Percentiles rank a stretch among this genome's conserved stretches.
Conservation (phyloP, 2,113 vertebrate genomes). For the Oncorhynchus masou region DNA sequence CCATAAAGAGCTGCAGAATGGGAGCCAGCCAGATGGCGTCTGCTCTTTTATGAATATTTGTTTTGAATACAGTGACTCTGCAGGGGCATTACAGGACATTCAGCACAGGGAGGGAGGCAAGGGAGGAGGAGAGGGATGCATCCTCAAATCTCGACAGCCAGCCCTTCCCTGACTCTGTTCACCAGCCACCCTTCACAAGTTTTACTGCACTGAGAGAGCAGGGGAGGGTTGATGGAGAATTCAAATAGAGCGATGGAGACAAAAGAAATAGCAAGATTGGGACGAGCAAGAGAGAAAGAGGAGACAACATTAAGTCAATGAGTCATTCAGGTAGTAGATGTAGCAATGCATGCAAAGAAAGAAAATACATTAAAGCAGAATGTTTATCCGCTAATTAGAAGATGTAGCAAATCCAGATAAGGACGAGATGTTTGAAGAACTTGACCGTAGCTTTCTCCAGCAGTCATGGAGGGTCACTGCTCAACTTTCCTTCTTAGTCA, state of each 20-base stretch:
- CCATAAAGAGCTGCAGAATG: constrained; percentile 11
- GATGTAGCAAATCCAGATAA: too few relatives aligned
- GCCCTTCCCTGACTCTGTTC: constrained; percentile 1
- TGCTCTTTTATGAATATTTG: constrained; percentile 26
- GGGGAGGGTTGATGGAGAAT: too few relatives aligned
- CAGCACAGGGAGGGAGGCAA: neutral
- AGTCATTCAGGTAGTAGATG: too few relatives aligned
- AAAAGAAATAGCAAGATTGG: too few relatives aligned
- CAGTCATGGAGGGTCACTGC: too few relatives aligned
- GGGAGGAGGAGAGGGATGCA: neutral
- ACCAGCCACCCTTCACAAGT: constrained; percentile 1
- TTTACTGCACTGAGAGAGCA: neutral
- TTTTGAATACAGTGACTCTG: constrained; percentile 4
- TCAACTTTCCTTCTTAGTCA: neutral
- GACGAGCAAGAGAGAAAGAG: neutral
- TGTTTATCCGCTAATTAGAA: too few relatives aligned
- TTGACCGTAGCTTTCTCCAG: too few relatives aligned
- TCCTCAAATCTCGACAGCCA: constrained; percentile 3
- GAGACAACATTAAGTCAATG: neutral
- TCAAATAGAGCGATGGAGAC: neutral
- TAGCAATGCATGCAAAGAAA: too few relatives aligned
- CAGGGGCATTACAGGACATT: neutral
- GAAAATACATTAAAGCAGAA: too few relatives aligned
- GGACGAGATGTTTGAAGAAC: too few relatives aligned
- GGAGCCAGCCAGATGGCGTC: constrained; percentile 23